Evolutionary conservation across 2,888 invertebrate species (phyloP).

Genomic region (Sarcophaga caerulescens): DNA sequence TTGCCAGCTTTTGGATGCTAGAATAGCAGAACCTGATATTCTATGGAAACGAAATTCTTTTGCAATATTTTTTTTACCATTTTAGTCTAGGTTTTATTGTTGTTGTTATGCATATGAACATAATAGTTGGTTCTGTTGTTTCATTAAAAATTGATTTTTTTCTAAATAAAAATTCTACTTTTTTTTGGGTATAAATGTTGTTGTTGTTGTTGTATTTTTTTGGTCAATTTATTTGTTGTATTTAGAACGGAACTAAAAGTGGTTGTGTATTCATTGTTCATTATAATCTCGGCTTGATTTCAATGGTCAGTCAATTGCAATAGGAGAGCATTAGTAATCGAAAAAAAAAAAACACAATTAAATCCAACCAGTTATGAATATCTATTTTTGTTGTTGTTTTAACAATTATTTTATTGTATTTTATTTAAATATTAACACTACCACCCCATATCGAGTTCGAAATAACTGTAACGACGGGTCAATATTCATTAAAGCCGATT

Average conservation of each 20-base stretch:
- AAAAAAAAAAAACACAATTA: neutral
- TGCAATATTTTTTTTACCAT: neutral
- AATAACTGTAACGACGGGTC: slow-evolving; percentile 23
- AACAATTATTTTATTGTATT: neutral
- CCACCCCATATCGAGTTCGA: no score
- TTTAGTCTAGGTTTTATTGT: neutral
- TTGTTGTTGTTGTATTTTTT: slow-evolving; percentile 23
- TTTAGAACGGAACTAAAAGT: slow-evolving; percentile 67
- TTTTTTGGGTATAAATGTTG: neutral
- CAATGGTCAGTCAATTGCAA: neutral
- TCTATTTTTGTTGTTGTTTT: neutral
- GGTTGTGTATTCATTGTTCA: slow-evolving; percentile 13
- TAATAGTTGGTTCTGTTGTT: slow-evolving; percentile 27
- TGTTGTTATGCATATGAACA: neutral
- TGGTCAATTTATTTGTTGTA: slow-evolving; percentile 50
- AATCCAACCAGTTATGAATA: neutral
- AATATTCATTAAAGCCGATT: neutral
- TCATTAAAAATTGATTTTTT: neutral
- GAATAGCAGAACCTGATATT: slow-evolving; percentile 32
- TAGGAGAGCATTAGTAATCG: neutral
- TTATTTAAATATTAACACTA: neutral
- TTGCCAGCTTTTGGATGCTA: neutral
- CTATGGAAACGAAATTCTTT: neutral
- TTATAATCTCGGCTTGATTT: neutral
- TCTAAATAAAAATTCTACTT: slow-evolving; percentile 12